phyloP scores from a whole-genome alignment of 1,140 invertebrate species.

The Caenorhabditis inopinata region DNA sequence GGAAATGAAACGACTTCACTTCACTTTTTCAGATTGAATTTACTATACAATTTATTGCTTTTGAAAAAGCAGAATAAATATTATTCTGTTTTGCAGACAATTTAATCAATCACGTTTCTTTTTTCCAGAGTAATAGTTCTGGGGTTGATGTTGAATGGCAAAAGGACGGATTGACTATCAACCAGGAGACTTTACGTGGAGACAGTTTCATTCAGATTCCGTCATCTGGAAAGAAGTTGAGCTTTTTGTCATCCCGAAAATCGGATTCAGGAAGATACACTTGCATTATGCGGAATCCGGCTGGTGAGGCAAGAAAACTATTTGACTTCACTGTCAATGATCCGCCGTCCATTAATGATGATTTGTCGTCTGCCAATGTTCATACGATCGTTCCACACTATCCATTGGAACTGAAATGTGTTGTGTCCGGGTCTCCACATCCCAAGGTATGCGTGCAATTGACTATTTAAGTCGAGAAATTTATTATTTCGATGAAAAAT shows the following conservation, averaged over 20 bases:
- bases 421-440: conserved; percentile 66
- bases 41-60: no score
- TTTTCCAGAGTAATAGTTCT: conserved; percentile 35
- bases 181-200: conserved; percentile 26
- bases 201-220: conserved; percentile 53
- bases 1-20: no score
- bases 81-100: no score
- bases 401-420: conserved; percentile 66
- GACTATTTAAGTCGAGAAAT: not conserved
- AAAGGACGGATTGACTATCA: conserved; percentile 46
- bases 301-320: conserved; percentile 65
- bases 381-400: conserved; percentile 65
- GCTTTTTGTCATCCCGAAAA: conserved; percentile 54
- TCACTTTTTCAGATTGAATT: no score
- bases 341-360: conserved; percentile 56
- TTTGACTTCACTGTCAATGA: conserved; percentile 67
- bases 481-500: not conserved
- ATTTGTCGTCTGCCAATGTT: conserved; percentile 50
- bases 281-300: conserved; percentile 65
- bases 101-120: no score
- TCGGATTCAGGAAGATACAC: conserved; percentile 53
- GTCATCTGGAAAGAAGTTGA: conserved; percentile 51
- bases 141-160: conserved; percentile 59
- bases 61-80: no score
- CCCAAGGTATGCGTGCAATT: conserved; percentile 54